Evolutionary conservation across 1,140 invertebrate genomes (phyloP), one percentile per base, ranked within the genome.

Genomic region (Bombus superbus): DNA sequence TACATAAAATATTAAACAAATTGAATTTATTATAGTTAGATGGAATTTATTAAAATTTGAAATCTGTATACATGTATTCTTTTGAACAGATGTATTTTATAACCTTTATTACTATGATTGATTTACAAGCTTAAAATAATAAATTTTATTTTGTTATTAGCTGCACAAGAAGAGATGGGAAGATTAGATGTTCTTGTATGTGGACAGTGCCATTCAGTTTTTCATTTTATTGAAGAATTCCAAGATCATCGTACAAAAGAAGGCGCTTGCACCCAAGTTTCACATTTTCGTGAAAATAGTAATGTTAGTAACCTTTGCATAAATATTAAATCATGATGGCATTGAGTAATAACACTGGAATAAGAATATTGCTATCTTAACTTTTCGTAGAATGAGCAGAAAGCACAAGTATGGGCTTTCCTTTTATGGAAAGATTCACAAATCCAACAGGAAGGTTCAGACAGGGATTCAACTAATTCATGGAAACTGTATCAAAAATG

Each of bases 371-470:
- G 28, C 32, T 47, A 4, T 47, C 18, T 72, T 25, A 35, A 66
- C 25, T 76, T 64, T 72, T 93, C 94, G 4, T 86, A 97, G 96
- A 96, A 96, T 93, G 97, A 98, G 94, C 96, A 96, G 80, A 98
- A 97, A 94, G 97, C 97, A 25, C 97, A 97, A 95, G 97, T 98
- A 4, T 98, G 97, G 97, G 97, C 97, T 71, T 98, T 98, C 93
- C 95, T 98, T 22, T 91, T 98, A 42, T 98, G 97, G 97, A 98
- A 98, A 92, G 96, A 96, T 91, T 96, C 96, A 13, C 96, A 96
- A 88, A 96, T 96, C 28, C 96, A 96, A 68, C 95, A 96, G 84
- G 95, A 95, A 10, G 94, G 94, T 64, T 92, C 95, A n/a, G 95
- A 96, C 76, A 95, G 93, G 64, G 94, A 95, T 62, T 88, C 90